These are phyloP conservation scores for Tetragonisca angustula DNA, from an alignment of 2,888 invertebrate species.

Conservation along the genomic window DNA sequence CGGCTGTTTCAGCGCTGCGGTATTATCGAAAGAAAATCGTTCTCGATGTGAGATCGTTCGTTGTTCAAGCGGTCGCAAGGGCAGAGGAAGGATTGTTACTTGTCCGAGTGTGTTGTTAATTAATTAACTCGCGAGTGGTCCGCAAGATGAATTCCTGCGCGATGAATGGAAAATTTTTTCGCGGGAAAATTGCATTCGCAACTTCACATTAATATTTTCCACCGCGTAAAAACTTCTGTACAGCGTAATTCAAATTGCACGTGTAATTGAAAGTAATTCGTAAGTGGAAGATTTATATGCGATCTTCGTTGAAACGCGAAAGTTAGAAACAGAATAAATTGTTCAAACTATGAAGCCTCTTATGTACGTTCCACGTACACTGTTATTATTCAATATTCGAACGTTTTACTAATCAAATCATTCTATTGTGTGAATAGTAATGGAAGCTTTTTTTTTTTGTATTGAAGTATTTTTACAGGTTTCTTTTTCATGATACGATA, in stretches of 20 bases:
- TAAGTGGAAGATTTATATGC: background rate
- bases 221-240: background rate
- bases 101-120: background rate
- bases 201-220: background rate
- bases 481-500: too few species aligned
- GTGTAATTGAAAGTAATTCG: background rate
- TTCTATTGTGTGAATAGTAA: too few species aligned
- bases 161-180: background rate
- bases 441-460: too few species aligned
- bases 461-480: too few species aligned
- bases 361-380: too few species aligned
- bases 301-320: background rate
- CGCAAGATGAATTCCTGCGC: background rate
- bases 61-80: background rate
- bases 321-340: background rate
- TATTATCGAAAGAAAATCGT: background rate
- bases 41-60: background rate
- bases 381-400: too few species aligned
- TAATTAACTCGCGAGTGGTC: background rate
- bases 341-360: too few species aligned
- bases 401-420: too few species aligned
- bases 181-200: background rate
- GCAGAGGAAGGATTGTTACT: background rate
- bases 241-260: background rate
- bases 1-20: background rate